A percentile compares a stretch with the other conserved stretches of the same genome.
phyloP scores from a whole-genome alignment of 1,140 invertebrate genomes.

The Drosophila parabipectinata region DNA sequence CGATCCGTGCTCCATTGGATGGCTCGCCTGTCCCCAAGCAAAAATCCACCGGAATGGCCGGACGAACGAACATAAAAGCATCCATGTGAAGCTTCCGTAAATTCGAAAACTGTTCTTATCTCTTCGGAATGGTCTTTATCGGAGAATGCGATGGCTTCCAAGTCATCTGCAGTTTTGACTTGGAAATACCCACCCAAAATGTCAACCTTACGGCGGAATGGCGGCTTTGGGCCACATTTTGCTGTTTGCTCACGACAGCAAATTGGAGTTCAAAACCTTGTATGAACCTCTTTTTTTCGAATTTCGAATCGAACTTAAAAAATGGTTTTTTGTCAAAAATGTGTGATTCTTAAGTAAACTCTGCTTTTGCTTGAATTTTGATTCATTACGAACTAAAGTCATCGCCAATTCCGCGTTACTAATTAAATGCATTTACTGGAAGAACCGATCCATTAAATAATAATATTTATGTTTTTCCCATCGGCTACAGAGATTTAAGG shows the following conservation, averaged over 20 bases:
- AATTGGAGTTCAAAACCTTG: conserved; percentile 65
- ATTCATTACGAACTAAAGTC: conserved; percentile 39
- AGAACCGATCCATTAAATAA: conserved; percentile 54
- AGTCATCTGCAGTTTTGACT: conserved; percentile 73
- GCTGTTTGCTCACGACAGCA: conserved; percentile 83
- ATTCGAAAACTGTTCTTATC: conserved; percentile 53
- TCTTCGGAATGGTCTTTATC: neutral
- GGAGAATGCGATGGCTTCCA: conserved; percentile 8
- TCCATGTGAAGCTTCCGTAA: conserved; percentile 23
- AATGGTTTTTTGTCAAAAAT: conserved; percentile 35
- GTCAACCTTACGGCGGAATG: conserved; percentile 10
- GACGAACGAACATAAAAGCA: neutral
- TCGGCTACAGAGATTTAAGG: neutral
- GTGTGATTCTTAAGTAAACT: conserved; percentile 45
- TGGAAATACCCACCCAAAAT: neutral
- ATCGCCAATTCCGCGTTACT: conserved; percentile 45
- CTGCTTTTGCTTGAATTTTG: conserved; percentile 23
- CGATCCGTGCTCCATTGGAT: conserved; percentile 73
- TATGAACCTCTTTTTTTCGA: neutral
- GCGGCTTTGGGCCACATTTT: conserved; percentile 71
- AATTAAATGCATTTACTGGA: conserved; percentile 68
- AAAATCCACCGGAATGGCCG: neutral
- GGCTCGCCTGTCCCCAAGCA: conserved; percentile 23
- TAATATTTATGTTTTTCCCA: conserved; percentile 13
- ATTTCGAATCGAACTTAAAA: neutral